These are phyloP conservation scores for Lasius platythorax DNA, from an alignment of 2,888 invertebrate species.

Conservation along the genomic window DNA sequence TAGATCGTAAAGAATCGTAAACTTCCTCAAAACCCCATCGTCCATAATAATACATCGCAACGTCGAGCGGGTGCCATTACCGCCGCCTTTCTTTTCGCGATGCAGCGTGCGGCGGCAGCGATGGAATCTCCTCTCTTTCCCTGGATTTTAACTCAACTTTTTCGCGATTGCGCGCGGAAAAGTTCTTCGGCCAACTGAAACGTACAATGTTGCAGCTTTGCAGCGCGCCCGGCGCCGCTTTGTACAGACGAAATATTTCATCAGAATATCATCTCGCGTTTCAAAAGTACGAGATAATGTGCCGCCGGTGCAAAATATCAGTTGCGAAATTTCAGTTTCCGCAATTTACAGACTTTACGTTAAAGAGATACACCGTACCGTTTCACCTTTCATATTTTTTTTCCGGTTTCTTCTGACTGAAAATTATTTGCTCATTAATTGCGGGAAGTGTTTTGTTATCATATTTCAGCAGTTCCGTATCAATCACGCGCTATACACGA, in stretches of 20 bases:
- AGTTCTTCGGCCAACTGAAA: not conserved
- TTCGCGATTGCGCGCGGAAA: constrained; percentile 8
- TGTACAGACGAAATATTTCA: not conserved
- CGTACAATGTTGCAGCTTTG: not conserved
- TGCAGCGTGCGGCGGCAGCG: constrained; percentile 45
- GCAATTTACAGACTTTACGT: not conserved
- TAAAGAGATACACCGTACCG: not conserved
- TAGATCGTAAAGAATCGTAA: constrained; percentile 50
- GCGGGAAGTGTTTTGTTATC: too few relatives aligned
- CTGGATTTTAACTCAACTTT: not conserved
- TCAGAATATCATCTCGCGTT: not conserved
- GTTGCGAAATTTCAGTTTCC: not conserved
- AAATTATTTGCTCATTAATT: not conserved
- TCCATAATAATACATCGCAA: constrained; percentile 18
- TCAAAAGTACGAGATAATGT: not conserved
- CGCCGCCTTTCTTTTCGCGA: constrained; percentile 15
- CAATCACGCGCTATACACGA: not conserved
- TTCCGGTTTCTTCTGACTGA: not conserved
- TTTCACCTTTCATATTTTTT: not conserved
- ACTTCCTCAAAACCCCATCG: constrained; percentile 20
- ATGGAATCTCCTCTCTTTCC: not conserved
- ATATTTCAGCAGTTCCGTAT: not conserved
- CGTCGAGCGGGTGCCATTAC: constrained; percentile 23
- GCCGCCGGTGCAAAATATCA: not conserved
- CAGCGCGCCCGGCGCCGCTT: not conserved